Percentiles rank a stretch among this genome's conserved stretches.
Evolutionary conservation across 2,113 vertebrate genomes (phyloP).

Genomic region (Erpornis zantholeuca): DNA sequence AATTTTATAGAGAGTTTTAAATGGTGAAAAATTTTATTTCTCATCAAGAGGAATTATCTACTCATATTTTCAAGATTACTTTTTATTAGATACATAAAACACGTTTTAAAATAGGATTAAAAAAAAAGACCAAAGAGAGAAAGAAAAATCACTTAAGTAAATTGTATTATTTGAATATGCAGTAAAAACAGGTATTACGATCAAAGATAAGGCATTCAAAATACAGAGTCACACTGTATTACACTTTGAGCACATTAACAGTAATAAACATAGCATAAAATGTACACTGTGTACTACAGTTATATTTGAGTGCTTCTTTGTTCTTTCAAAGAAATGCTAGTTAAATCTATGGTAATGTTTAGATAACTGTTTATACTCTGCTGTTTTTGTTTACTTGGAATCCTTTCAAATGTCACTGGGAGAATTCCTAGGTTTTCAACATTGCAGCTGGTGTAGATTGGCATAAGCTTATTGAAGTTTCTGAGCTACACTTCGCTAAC

Average conservation of each 20-base stretch:
- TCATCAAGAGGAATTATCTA: not conserved
- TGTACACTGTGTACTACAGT: not conserved
- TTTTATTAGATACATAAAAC: not conserved
- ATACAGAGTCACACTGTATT: not conserved
- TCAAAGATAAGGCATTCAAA: not conserved
- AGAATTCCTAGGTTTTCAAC: not conserved
- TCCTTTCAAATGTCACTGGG: not conserved
- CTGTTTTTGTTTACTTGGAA: not conserved
- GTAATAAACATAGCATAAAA: not conserved
- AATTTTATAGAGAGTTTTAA: not conserved
- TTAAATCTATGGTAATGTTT: not conserved
- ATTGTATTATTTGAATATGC: not conserved
- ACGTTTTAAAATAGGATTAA: not conserved
- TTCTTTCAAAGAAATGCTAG: not conserved
- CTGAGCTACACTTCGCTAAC: not conserved
- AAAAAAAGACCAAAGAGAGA: not conserved
- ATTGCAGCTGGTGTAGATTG: not conserved
- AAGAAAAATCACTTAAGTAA: not conserved
- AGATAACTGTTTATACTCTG: not conserved
- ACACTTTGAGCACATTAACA: not conserved
- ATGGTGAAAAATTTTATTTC: not conserved
- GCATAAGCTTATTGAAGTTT: not conserved
- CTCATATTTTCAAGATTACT: not conserved
- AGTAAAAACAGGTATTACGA: not conserved
- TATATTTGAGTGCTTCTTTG: not conserved